Evolutionary conservation across 2,888 invertebrate species (phyloP), one percentile per base, ranked within the genome.

Genomic region (Amiota communis): DNA sequence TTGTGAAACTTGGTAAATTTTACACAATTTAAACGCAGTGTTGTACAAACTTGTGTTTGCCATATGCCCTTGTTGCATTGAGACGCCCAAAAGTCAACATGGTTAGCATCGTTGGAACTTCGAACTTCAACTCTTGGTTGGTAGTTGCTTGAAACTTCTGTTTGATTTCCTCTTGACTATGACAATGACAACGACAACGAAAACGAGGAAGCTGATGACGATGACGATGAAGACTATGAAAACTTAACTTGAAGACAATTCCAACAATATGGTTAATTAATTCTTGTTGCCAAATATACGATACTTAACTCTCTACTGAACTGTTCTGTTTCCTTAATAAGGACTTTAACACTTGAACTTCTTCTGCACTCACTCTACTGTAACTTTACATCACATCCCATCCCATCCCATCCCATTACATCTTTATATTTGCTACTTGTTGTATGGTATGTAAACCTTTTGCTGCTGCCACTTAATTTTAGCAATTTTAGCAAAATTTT

Each of bases 381-480:
- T 53, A n/a, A 15, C 15, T 13, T 13, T 61, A 65, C 73, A 64
- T 72, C 67, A 49, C 64, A 12, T 68, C 74, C 70, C 49, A 64
- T 15, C 70, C 2, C 68, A 72, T 70, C 77, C 49, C 56, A 63
- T 70, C 12, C 17, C 65, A 68, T 20, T 63, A 71, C 59, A 59
- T 20, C 13, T 53, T 10, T 20, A 59, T 10, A 59, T 20, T 20
- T 59, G 59, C 15, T 17, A 15, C 59, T 20, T 11, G 20, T 59
- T 59, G 11, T 57, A 15, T 46, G 46, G 46, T 11, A n/a, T 64
- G 13, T 47, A 64, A 15, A 46, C n/a, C 48, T 47, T 48, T n/a
- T 15, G 48, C 36, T 11, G 49, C 49, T 65, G 17, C 36, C 15
- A 65, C 65, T 65, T 65, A 65, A 65, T 65, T 65, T 65, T 48